Evolutionary conservation across 30 jellyfish, hydroid and myxozoan species (phyloP), one percentile per base, ranked within the genome.

Genomic region (Rhopilema esculentum): DNA sequence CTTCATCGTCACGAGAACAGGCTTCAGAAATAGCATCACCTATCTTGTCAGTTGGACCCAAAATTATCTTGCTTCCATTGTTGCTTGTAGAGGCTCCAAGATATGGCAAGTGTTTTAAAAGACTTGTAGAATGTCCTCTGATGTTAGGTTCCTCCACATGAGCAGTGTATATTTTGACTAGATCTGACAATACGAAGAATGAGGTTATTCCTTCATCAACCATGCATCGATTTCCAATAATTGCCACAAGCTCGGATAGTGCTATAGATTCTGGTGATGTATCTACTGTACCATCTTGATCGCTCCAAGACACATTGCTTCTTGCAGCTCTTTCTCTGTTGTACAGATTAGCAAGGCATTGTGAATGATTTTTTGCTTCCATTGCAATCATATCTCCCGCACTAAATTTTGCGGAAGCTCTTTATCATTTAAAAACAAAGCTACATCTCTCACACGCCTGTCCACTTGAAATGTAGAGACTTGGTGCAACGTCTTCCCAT

Each of bases 331-430:
- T 32, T 72, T 72, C 84, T 72, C 68, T 50, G 78, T 50, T 19
- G 67, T 77, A 77, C 30, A 77, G 62, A 25, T 32, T 61, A 40
- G 76, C 78, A n/a, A 77, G 76, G 51, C 88, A 77, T 50, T 50
- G 40, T 31, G 32, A 61, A 61, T 77, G 88, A 50, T 77, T 33
- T 50, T 77, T 61, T 27, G 51, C 32, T 61, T 77, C 88, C 30
- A 49, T 40, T 7, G 88, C 88, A 22, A 77, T 52, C 52, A 77
- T 51, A 52, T 77, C 88, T 19, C 88, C 88, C 16, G 50, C 88
- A 77, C 88, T 61, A 18, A 77, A 26, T 52, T 77, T 77, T 52
- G 88, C 88, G 57, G 88, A 33, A 77, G 67, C 76, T 77, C 51
- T 50, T 52, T 61, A 49, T 77, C 88, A 26, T 69, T 69, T 31